Base-by-base conservation (phyloP, 1,140 invertebrate species). In the Brachionus rotundiformis region DNA sequence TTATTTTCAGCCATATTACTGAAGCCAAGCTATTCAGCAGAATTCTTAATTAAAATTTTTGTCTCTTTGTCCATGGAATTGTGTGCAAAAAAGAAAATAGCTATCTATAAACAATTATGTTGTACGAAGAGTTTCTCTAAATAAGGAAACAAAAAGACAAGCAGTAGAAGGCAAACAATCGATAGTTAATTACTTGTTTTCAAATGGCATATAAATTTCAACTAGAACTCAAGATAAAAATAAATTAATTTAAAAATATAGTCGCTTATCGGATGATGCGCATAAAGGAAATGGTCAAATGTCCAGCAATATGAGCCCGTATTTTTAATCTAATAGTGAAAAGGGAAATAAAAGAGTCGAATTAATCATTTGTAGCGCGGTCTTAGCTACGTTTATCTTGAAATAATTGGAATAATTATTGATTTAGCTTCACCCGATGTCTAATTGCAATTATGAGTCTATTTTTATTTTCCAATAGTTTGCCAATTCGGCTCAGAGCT, bases 381-480 rank as follows among this genome's bases (percentile, higher is more conserved):
- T 41, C 39, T 41, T 11, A 54, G 47, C 47, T 19, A 54, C n/a
- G 47, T 54, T 54, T 54, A 54, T 54, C 47, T 54, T 54, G 47
- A 54, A 54, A 54, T 54, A 54, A 54, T 54, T 54, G 47, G 47
- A 54, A 54, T 54, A 54, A 54, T 54, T 54, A 54, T 54, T 16
- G 47, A 54, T 54, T 54, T 54, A 54, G 47, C 47, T 54, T 54
- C n/a, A 54, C 47, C 47, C 16, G 16, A 23, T 54, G 47, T 19
- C 4, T 54, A 19, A 19, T 54, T 19, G 10, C 16, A 2, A 54
- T 8, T 54, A 25, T 19, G 23, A 54, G 47, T 16, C 47, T 8
- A 7, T 54, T 54, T 54, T 13, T 41, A 13, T 2, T 41, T 23
- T 19, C 13, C 36, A 39, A 11, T 3, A 23, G 1, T 54, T 54